Base-by-base conservation (phyloP, 1,140 invertebrate species). In the Aphelinus atriplicis region DNA sequence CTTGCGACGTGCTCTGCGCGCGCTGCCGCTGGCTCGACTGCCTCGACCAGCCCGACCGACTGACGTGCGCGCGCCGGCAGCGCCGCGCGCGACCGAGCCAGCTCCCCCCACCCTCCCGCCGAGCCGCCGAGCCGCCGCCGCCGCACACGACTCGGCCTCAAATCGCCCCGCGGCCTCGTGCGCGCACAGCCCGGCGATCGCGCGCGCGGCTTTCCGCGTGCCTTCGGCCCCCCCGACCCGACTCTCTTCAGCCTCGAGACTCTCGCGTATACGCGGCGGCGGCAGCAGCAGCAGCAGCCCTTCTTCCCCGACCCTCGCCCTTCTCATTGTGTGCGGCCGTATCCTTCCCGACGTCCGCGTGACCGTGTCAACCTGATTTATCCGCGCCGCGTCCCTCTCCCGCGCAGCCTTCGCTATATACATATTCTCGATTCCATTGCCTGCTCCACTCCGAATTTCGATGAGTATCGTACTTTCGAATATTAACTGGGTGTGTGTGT, bases 151-250 rank as follows among this genome's bases (percentile, higher is more conserved):
- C 7, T 60, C 73, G 65, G 65, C 71, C 71, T 73, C 56, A 61
- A 73, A 67, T 74, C 72, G 66, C 42, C 58, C 10, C 9, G 64
- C 69, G 55, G 70, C 73, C 75, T 81, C 78, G 78, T 70, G 73
- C 48, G 45, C 55, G 56, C 76, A 68, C 80, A 77, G 60, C 66
- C 42, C 26, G 9, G 6, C 26, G 26, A 26, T 26, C 26, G 26
- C 26, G 26, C 68, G 71, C 77, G 81, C 69, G 72, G 70, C 66
- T 78, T 81, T 79, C 79, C 79, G 78, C 78, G 64, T 73, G 69
- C 66, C 74, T 77, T 78, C 79, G 75, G 70, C 62, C 42, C 48
- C 42, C 55, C 58, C 68, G 68, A 46, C 73, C 66, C 26, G 26
- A 26, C 26, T 26, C 26, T 26, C 26, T 26, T 64, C 57, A 5